Base-by-base conservation (phyloP, 2,797 vertebrate species). In the Brachymystax lenok region DNA sequence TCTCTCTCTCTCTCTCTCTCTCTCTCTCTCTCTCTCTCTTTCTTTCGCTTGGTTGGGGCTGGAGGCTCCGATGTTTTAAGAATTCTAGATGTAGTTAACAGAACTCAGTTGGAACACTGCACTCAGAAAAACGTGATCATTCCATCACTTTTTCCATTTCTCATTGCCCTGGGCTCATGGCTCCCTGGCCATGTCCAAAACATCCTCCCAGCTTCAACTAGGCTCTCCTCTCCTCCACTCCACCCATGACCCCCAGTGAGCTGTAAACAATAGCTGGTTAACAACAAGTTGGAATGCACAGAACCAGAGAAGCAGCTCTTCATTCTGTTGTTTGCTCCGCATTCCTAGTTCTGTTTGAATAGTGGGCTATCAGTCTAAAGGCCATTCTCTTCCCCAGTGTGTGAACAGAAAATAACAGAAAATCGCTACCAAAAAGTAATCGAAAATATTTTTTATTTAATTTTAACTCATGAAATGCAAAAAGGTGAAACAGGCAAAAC, bases 381-480 rank as follows among this genome's bases (percentile, higher is more conserved):
- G 21, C 59, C 4, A 24, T 63, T 63, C 21, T 59, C 59, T 21
- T 24, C 59, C 21, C 10, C 12, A 27, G 72, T 13, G 75, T 74
- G 24, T 24, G 24, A 24, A 24, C 24, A 24, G 24, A 24, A 24
- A 24, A 24, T 24, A 33, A 50, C 17, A 73, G n/a, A 70, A 63
- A 74, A 73, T 72, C 19, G 21, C 6, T 69, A 66, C 21, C 14
- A 33, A 79, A 77, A 10, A 76, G n/a, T 33, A 74, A 35, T 88
- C 90, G 81, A 91, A 86, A 93, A 83, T 79, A 86, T 77, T 86
- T 46, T 92, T 91, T 89, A 90, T 91, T 92, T 84, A 67, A 85
- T 84, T 88, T 88, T 75, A 81, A 87, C 86, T 46, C 46, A 82
- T 84, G 78, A 90, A 90, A 89, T 87, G 90, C 84, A 90, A 91